Percentiles rank a stretch among this genome's conserved stretches.
Conservation (phyloP, 2,888 invertebrate species). For the Hydrotaea diabolus region DNA sequence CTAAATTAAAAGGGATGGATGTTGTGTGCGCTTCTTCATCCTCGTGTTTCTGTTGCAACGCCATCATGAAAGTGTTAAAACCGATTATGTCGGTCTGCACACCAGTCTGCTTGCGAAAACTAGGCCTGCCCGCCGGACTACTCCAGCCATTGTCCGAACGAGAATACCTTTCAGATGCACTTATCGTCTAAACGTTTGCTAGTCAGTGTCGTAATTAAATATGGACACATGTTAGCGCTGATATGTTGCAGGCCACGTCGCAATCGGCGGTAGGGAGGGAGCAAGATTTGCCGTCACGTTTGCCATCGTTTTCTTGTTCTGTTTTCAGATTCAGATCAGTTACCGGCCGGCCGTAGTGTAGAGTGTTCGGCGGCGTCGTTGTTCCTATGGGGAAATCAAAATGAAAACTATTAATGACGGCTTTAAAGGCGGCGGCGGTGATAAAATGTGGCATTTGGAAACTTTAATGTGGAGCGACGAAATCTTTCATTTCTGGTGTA, state of each 20-base stretch:
- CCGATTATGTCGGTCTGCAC: conserved; percentile 1
- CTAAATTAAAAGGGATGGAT: conserved; percentile 45
- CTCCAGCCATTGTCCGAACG: neutral
- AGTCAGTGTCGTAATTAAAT: conserved; percentile 55
- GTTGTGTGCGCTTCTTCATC: conserved; percentile 16
- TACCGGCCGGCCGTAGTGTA: neutral
- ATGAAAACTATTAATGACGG: conserved; percentile 33
- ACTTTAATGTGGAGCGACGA: neutral
- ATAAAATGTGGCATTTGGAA: neutral
- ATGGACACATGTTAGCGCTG: conserved; percentile 66
- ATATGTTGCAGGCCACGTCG: conserved; percentile 8
- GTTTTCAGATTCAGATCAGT: neutral
- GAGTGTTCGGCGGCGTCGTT: neutral
- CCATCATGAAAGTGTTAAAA: conserved; percentile 35
- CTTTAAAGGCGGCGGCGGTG: conserved; percentile 22
- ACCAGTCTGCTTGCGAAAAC: neutral
- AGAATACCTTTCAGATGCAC: conserved; percentile 55
- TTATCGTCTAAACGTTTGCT: conserved; percentile 59
- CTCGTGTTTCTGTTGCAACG: neutral
- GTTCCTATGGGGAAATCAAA: conserved; percentile 34
- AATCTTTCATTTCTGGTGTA: too few relatives aligned
- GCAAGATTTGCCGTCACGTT: neutral
- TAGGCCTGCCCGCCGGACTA: neutral
- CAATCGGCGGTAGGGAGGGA: neutral
- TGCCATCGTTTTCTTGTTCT: neutral